Percentiles rank a stretch among this genome's conserved stretches.
Conservation (phyloP, 2,113 vertebrate genomes). For the Tor tambroides region DNA sequence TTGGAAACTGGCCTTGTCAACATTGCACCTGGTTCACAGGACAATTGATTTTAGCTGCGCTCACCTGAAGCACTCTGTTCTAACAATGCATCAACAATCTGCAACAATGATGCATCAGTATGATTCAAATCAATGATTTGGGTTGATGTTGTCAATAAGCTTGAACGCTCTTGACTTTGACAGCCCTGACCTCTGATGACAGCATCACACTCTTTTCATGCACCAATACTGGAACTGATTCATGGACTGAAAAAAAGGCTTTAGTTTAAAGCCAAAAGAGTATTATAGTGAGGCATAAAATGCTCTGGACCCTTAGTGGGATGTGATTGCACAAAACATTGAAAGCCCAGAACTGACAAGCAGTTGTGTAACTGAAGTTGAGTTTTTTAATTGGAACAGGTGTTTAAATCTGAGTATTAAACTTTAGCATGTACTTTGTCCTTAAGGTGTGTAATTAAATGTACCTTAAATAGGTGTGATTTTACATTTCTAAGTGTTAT, state of each 20-base stretch:
- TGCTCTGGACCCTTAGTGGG: not conserved
- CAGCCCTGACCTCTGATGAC: not conserved
- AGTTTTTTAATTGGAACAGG: not conserved
- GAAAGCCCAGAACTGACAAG: not conserved
- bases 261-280: not conserved
- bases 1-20: not conserved
- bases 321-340: not conserved
- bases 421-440: not conserved
- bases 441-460: not conserved
- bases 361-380: not conserved
- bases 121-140: not conserved
- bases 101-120: not conserved
- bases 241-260: not conserved
- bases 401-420: not conserved
- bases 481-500: not conserved
- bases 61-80: not conserved
- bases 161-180: not conserved
- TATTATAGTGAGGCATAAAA: not conserved
- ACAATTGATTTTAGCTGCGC: not conserved
- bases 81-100: not conserved
- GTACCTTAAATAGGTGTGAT: not conserved
- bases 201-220: not conserved
- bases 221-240: not conserved
- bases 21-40: not conserved
- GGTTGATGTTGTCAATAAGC: constrained; percentile 7